A percentile compares a stretch with the other conserved stretches of the same genome.
Conservation (phyloP, 2,797 vertebrate species). For the Sorex maritimensis region DNA sequence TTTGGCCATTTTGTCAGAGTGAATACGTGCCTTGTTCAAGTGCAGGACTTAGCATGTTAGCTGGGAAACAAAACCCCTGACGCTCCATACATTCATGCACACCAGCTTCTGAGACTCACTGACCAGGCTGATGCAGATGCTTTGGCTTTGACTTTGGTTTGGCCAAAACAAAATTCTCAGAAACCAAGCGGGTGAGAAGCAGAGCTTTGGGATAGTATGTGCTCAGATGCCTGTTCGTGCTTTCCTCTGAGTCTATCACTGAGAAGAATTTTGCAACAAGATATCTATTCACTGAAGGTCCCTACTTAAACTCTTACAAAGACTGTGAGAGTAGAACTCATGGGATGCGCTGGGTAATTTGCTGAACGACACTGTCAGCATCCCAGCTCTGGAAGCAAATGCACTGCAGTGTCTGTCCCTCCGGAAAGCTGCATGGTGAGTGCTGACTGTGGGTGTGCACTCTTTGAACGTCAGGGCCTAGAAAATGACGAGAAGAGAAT, state of each 20-base stretch:
- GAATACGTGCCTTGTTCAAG: not conserved
- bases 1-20: not conserved
- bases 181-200: not conserved
- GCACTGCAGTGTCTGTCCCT: accelerated
- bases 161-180: not conserved
- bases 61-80: not conserved
- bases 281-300: not conserved
- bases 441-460: slow-evolving; percentile 52
- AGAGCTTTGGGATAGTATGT: not conserved
- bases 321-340: not conserved
- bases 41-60: not conserved
- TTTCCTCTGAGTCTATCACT: slow-evolving; percentile 1
- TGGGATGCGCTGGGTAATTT: not conserved
- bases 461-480: not conserved
- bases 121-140: too few relatives aligned
- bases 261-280: not conserved
- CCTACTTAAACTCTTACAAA: too few relatives aligned
- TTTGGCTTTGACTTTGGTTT: slow-evolving; percentile 32
- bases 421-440: not conserved
- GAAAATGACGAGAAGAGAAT: not conserved
- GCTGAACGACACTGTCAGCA: not conserved
- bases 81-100: not conserved
- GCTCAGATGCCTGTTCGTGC: not conserved
- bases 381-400: not conserved
- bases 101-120: not conserved